Base-by-base conservation (phyloP, 2,113 vertebrate genomes). In the Gulo gulo region DNA sequence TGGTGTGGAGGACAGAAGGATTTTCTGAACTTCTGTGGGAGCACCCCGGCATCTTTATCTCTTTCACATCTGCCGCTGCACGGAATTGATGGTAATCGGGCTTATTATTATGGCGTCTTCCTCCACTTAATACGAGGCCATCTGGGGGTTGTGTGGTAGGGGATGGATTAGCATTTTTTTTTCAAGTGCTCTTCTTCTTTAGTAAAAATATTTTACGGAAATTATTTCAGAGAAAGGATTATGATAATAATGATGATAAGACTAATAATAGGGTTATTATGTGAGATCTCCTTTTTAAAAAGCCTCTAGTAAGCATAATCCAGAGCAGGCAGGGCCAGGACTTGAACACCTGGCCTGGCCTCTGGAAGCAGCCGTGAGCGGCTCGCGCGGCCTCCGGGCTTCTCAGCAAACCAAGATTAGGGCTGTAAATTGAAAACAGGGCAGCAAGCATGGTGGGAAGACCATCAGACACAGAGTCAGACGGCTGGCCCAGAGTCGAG, bases 191-290 rank as follows among this genome's bases (percentile, higher is more conserved):
- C 96, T 98, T 96, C 97, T 99, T 95, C 97, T 98, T 98, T 97
- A 97, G 98, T 98, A 98, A 98, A 99, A 98, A 97, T 98, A 98
- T 98, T 98, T 98, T 95, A 98, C 92, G 83, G 98, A 98, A 98
- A 98, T 95, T 94, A 55, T 98, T 98, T 98, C 98, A 97, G 94
- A 98, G 93, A 97, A 96, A 97, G 55, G 89, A 91, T 96, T 94
- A 97, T 98, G 93, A 95, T 82, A 96, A 98, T 98, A 98, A 98
- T 94, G 98, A 97, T 93, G 96, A 93, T 93, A 98, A 94, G 89
- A 97, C 80, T 95, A 98, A 98, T 98, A 98, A 98, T 93, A 96
- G 98, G 84, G 96, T 97, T 98, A 97, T 97, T 98, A 94, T 98
- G 92, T 96, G 96, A 81, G 74, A 84, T 93, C 95, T 61, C 97